These are phyloP conservation scores for Todus mexicanus DNA, from an alignment of 2,797 vertebrate genomes.

Conservation along the genomic window DNA sequence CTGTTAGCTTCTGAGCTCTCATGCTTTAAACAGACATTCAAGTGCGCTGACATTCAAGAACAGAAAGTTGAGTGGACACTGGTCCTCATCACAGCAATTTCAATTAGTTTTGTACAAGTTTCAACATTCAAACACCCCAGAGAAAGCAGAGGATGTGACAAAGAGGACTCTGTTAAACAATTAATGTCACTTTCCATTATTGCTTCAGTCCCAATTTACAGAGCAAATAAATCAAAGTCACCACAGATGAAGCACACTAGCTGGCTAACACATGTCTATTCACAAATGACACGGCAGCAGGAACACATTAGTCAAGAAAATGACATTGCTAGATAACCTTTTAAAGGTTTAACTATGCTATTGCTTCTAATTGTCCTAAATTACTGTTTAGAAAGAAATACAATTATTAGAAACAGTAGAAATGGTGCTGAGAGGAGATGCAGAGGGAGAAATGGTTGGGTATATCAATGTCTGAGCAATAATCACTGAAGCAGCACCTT, in stretches of 20 bases:
- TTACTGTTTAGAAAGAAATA: slow-evolving; percentile 57
- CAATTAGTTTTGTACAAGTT: slow-evolving; percentile 78
- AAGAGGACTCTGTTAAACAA: slow-evolving; percentile 85
- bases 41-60: slow-evolving; percentile 33
- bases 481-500: slow-evolving; percentile 29
- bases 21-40: slow-evolving; percentile 53
- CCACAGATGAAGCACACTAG: slow-evolving; percentile 74
- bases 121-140: slow-evolving; percentile 79
- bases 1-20: slow-evolving; percentile 37
- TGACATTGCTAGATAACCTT: slow-evolving; percentile 70
- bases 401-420: slow-evolving; percentile 36
- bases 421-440: not conserved
- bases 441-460: not conserved
- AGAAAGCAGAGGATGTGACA: slow-evolving; percentile 84
- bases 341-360: slow-evolving; percentile 42
- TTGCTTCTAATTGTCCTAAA: slow-evolving; percentile 62
- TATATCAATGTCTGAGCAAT: not conserved
- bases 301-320: slow-evolving; percentile 68
- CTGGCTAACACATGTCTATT: slow-evolving; percentile 71
- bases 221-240: slow-evolving; percentile 93
- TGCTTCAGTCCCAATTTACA: slow-evolving; percentile 88
- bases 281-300: slow-evolving; percentile 78
- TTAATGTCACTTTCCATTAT: slow-evolving; percentile 92
- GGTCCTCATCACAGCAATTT: slow-evolving; percentile 79
- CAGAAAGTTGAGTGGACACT: slow-evolving; percentile 71